Evolutionary conservation across 2,888 invertebrate genomes (phyloP).

Genomic region (Eupsilia transversa): DNA sequence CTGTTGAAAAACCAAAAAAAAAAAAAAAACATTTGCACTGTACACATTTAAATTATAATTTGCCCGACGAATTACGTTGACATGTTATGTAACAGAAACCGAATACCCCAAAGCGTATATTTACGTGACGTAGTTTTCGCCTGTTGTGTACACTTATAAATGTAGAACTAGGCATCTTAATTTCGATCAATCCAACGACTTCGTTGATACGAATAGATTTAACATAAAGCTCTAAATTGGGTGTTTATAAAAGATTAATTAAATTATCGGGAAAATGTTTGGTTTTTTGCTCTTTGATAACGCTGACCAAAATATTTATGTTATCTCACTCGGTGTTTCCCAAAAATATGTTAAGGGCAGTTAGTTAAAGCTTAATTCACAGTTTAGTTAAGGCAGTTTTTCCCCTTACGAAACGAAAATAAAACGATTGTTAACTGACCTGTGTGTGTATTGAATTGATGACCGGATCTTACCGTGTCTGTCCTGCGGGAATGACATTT

Average conservation of each 20-base stretch:
- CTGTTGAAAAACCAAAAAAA: no score
- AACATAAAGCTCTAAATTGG: background rate
- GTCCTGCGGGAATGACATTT: background rate
- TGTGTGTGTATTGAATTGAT: background rate
- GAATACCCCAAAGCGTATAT: background rate
- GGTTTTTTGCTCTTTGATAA: conserved; percentile 3
- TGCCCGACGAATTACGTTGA: no score
- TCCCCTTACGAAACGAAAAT: background rate
- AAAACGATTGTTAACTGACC: background rate
- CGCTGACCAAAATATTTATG: background rate
- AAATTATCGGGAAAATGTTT: background rate
- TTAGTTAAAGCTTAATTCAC: background rate
- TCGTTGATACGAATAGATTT: background rate
- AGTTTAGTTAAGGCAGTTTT: background rate
- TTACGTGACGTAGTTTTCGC: background rate
- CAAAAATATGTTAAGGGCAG: background rate
- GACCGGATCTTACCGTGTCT: background rate
- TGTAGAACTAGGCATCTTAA: background rate
- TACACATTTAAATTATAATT: no score
- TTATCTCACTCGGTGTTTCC: conserved; percentile 3
- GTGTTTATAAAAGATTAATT: conserved; percentile 3
- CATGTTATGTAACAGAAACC: no score
- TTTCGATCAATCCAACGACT: background rate
- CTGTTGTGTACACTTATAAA: background rate
- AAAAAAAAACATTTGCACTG: no score